A percentile compares a stretch with the other conserved stretches of the same genome.
Conservation (phyloP, 2,797 vertebrate species). For the Ctenochaetus hawaiiensis region DNA sequence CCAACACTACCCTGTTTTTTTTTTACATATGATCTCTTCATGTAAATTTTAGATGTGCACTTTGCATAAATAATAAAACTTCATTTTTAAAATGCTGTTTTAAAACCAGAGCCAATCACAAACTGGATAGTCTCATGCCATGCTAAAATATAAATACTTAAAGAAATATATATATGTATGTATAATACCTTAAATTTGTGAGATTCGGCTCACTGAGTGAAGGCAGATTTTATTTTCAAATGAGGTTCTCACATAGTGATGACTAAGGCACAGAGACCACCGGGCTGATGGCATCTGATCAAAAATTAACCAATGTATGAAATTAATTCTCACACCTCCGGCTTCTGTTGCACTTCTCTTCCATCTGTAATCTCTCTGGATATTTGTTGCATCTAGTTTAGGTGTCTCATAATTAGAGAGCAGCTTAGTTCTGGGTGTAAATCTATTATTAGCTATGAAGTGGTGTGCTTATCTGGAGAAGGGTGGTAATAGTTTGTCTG, state of each 20-base stretch:
- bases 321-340: slow-evolving; percentile 7
- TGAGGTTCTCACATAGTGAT: slow-evolving; percentile 14
- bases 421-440: slow-evolving; percentile 15
- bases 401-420: slow-evolving; percentile 12
- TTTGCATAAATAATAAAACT: slow-evolving; percentile 5
- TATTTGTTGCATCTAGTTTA: slow-evolving; percentile 9
- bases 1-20: too few species aligned
- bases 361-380: background rate
- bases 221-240: slow-evolving; percentile 16
- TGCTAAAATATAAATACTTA: background rate
- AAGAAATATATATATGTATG: background rate
- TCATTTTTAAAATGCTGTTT: slow-evolving; percentile 7
- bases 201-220: background rate
- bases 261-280: slow-evolving; percentile 5
- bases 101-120: background rate
- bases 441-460: background rate
- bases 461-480: background rate
- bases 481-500: background rate
- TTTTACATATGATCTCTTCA: too few species aligned
- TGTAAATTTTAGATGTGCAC: background rate
- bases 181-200: slow-evolving; percentile 5
- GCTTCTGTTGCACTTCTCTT: background rate
- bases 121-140: background rate
- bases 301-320: slow-evolving; percentile 12
- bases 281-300: slow-evolving; percentile 1